Evolutionary conservation across 2,888 invertebrate species (phyloP).

Genomic region (Machimus atricapillus): DNA sequence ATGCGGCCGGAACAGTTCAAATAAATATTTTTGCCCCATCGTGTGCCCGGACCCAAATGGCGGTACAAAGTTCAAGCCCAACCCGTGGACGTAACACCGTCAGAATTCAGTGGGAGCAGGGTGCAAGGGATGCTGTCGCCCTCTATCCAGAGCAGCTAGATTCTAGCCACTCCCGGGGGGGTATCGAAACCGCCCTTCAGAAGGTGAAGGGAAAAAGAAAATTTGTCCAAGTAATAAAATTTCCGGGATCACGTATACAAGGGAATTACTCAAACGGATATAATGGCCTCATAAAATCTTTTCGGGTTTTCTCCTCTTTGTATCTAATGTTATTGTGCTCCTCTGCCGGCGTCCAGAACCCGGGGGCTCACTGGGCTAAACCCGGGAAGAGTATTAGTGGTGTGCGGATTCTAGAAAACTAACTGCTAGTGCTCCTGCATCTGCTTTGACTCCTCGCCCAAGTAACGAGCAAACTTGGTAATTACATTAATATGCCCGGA

Average conservation of each 20-base stretch:
- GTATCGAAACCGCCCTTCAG: neutral
- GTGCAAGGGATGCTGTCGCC: neutral
- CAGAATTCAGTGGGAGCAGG: neutral
- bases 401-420: neutral
- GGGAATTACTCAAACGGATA: slow-evolving; percentile 47
- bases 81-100: neutral
- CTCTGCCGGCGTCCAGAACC: neutral
- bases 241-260: slow-evolving; percentile 47
- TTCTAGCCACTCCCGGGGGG: neutral
- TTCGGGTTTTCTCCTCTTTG: slow-evolving; percentile 27
- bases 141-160: neutral
- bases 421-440: slow-evolving; percentile 12
- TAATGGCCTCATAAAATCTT: slow-evolving; percentile 47
- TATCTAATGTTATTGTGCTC: neutral
- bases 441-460: neutral
- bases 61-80: neutral
- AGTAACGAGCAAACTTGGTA: slow-evolving; percentile 13
- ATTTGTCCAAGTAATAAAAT: slow-evolving; percentile 47
- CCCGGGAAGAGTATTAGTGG: slow-evolving; percentile 14
- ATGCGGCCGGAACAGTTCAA: slow-evolving; percentile 5
- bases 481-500: slow-evolving; percentile 9
- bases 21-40: slow-evolving; percentile 38
- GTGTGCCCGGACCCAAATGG: neutral
- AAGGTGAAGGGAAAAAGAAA: slow-evolving; percentile 24
- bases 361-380: neutral